Evolutionary conservation across 2,113 vertebrate genomes (phyloP).

Genomic region (Petrocephalus zakoni): DNA sequence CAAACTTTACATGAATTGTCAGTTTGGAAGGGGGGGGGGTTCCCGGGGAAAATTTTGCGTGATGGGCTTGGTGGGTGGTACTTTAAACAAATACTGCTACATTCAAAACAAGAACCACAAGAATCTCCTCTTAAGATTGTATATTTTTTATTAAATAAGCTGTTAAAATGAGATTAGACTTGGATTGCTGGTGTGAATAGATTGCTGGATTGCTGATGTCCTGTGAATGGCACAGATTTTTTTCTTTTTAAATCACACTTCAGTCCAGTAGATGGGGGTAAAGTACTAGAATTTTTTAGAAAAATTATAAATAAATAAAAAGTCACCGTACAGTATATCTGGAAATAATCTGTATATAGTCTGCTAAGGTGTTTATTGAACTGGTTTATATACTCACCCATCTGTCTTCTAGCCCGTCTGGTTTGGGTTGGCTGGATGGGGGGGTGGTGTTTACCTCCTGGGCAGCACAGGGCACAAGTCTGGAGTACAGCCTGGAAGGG

Average conservation of each 20-base stretch:
- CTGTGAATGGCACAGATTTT: not conserved
- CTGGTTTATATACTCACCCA: not conserved
- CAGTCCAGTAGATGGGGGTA: not conserved
- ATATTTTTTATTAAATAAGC: not conserved
- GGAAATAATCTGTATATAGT: not conserved
- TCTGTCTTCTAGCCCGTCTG: not conserved
- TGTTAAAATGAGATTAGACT: not conserved
- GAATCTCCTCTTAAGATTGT: not conserved
- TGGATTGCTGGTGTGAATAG: not conserved
- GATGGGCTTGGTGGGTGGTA: not conserved
- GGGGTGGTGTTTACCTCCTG: too few relatives aligned
- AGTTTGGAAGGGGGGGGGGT: not conserved
- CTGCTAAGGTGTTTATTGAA: not conserved
- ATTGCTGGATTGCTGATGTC: not conserved
- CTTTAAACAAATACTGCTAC: not conserved
- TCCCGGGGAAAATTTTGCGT: not conserved
- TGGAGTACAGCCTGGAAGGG: not conserved
- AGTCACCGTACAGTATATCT: not conserved
- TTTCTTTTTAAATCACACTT: not conserved
- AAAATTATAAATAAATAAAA: not conserved
- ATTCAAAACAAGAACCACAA: not conserved
- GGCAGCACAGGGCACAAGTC: not conserved
- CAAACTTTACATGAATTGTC: not conserved
- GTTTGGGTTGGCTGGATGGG: not conserved
- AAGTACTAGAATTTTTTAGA: not conserved